These are phyloP conservation scores for Steinernema khuongi DNA, from an alignment of 1,140 invertebrate species.

Conservation along the genomic window DNA sequence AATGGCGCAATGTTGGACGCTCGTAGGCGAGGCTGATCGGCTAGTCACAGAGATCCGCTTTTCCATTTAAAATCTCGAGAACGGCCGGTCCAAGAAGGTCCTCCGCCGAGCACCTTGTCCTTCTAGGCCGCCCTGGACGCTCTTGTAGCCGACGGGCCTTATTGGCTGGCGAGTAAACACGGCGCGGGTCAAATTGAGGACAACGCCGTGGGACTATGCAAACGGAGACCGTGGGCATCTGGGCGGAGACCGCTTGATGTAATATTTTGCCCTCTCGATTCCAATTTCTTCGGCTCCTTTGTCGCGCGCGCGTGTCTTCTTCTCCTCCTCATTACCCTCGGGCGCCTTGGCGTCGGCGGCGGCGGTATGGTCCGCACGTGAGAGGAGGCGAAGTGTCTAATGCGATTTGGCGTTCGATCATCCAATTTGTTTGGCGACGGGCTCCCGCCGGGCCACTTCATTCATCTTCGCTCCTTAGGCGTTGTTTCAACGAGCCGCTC, in stretches of 20 bases:
- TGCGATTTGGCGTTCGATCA: not conserved
- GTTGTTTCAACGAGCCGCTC: not conserved
- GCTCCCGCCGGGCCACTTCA: not conserved
- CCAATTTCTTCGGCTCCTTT: constrained; percentile 1
- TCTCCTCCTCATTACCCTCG: too few species aligned
- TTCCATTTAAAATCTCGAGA: too few species aligned
- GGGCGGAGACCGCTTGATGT: constrained; percentile 1
- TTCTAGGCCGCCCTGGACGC: too few species aligned
- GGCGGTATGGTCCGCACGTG: too few species aligned
- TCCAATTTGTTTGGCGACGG: not conserved
- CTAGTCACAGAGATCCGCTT: too few species aligned
- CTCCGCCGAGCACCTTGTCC: too few species aligned
- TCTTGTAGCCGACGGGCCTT: too few species aligned
- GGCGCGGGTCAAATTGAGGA: constrained; percentile 7
- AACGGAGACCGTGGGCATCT: constrained; percentile 14
- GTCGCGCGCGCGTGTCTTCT: not conserved
- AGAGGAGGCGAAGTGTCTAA: not conserved
- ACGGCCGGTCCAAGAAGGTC: too few species aligned
- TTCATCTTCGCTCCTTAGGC: constrained; percentile 9
- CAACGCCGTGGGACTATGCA: constrained; percentile 11
- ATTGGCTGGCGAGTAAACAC: constrained; percentile 9
- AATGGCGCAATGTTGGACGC: too few species aligned
- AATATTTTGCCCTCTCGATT: constrained; percentile 14
- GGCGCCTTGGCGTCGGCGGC: too few species aligned
- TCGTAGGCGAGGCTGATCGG: too few species aligned